A percentile compares a stretch with the other conserved stretches of the same genome.
These are phyloP conservation scores for Morone chrysops DNA, from an alignment of 2,113 vertebrate genomes.

Conservation along the genomic window DNA sequence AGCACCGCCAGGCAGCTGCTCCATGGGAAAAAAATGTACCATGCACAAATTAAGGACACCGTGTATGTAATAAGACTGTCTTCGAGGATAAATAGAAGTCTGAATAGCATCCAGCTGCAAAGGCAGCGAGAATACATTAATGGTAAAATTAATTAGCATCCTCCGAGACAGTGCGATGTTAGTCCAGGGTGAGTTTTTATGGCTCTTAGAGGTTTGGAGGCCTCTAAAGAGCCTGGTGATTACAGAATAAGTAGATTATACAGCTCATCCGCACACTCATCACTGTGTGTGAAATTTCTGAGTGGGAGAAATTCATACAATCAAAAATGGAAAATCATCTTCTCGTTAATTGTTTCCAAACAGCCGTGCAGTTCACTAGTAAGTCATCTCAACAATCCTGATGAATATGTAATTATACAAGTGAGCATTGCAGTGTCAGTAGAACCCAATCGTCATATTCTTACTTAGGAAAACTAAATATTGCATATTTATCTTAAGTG, in stretches of 20 bases:
- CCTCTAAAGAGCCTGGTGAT: slow-evolving; percentile 38
- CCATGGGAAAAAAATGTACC: neutral
- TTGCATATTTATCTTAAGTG: neutral
- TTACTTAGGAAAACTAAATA: neutral
- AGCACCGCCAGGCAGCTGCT: neutral
- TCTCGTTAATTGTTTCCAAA: slow-evolving; percentile 27
- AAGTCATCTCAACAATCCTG: slow-evolving; percentile 14
- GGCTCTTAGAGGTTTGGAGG: slow-evolving; percentile 9
- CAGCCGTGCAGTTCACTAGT: neutral
- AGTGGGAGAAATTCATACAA: slow-evolving; percentile 5
- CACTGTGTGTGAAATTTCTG: slow-evolving; percentile 4
- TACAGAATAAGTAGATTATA: slow-evolving; percentile 46
- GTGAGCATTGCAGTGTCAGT: neutral
- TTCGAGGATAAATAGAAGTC: slow-evolving; percentile 15
- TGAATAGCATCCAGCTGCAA: slow-evolving; percentile 25
- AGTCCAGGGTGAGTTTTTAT: neutral
- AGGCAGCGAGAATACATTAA: slow-evolving; percentile 24
- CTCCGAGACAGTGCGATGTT: slow-evolving; percentile 17
- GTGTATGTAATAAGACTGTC: slow-evolving; percentile 9
- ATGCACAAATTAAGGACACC: slow-evolving; percentile 7
- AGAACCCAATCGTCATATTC: no score
- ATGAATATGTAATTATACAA: slow-evolving; percentile 14
- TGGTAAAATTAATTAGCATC: slow-evolving; percentile 55
- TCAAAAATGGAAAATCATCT: slow-evolving; percentile 30
- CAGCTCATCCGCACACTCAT: slow-evolving; percentile 20